Evolutionary conservation across 2,797 vertebrate species (phyloP), one percentile per base, ranked within the genome.

Genomic region (Luscinia megarhynchos): DNA sequence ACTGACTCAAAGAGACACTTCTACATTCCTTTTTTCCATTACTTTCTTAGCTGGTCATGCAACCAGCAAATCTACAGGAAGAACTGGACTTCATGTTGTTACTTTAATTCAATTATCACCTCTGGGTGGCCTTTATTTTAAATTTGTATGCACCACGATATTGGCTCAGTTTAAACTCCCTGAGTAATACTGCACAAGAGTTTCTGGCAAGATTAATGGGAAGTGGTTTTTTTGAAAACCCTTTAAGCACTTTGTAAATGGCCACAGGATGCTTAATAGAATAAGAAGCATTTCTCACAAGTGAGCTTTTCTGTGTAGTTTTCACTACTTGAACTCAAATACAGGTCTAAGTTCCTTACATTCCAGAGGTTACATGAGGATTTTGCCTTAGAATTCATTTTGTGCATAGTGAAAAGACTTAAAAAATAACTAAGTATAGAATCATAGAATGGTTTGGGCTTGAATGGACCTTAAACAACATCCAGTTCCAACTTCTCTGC

Each of bases 191-290:
- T 61, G 24, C 70, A 50, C 67, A 93, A 24, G 72, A 50, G 69
- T 66, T 76, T 57, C 90, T 93, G 75, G 74, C 86, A 97, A 81
- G 72, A 61, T 93, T 82, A 95, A 92, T n/a, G 27, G 61, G 70
- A 97, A 97, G 87, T 69, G 23, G 72, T 89, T 84, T 96, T 97
- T 70, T 91, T n/a, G 73, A 95, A 95, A 93, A 80, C 38, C 69
- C 83, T 94, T 82, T 82, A 87, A 95, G 68, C 40, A 70, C 84
- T 92, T 95, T 95, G 62, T 57, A 95, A 93, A 91, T n/a, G 23
- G 46, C 70, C 53, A 83, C 23, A 38, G 67, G 41, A 74, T 67
- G 34, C 54, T 94, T 92, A 93, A 89, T 20, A 70, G 53, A 95
- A 58, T 48, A 96, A 34, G 55, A 36, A 90, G 16, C 34, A 69